Conservation (phyloP, 2,888 invertebrate genomes). For the Agelastica alni region DNA sequence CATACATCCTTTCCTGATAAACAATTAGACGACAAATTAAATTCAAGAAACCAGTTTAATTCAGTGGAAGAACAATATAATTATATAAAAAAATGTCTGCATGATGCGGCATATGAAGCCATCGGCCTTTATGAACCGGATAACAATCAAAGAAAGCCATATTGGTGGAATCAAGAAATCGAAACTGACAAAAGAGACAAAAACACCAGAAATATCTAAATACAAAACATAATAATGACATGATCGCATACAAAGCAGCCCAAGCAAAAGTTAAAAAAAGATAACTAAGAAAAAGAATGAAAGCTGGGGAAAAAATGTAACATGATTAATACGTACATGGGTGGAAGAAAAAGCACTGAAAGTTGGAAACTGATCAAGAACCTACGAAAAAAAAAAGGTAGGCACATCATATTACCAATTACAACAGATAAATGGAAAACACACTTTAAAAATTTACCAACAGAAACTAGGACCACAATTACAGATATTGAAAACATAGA, state of each 20-base stretch:
- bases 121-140: background rate
- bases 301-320: too few relatives aligned
- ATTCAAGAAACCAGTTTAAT: background rate
- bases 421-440: too few relatives aligned
- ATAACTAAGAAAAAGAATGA: background rate
- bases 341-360: too few relatives aligned
- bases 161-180: background rate
- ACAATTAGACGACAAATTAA: background rate
- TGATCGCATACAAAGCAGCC: background rate
- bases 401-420: too few relatives aligned
- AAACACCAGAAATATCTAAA: conserved; percentile 6
- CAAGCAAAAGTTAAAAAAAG: background rate
- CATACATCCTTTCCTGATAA: background rate
- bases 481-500: too few relatives aligned
- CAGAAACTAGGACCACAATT: too few relatives aligned
- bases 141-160: background rate
- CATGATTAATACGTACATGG: too few relatives aligned
- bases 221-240: conserved; percentile 45
- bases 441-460: too few relatives aligned
- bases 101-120: background rate
- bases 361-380: too few relatives aligned
- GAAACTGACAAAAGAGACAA: background rate
- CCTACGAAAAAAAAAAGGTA: too few relatives aligned
- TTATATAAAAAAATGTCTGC: background rate
- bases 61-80: background rate